Conservation (phyloP, 2,888 invertebrate species). For the Melanotus villosus region DNA sequence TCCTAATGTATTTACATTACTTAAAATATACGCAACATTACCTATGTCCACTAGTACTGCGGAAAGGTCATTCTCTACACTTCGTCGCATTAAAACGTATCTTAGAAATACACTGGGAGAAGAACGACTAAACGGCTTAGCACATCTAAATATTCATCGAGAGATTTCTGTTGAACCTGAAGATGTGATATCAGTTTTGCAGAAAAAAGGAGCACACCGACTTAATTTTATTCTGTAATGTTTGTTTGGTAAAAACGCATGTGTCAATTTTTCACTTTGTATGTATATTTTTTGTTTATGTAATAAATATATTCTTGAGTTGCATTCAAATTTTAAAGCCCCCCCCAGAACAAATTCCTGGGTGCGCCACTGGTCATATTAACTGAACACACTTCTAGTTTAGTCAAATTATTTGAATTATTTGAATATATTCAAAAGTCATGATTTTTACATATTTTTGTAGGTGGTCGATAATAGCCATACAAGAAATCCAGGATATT, state of each 20-base stretch:
- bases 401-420: no score
- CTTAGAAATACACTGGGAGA: slow-evolving; percentile 2
- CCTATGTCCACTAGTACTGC: neutral
- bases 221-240: no score
- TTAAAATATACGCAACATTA: neutral
- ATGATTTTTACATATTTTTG: slow-evolving; percentile 37
- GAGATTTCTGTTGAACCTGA: neutral
- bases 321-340: no score
- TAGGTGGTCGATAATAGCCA: slow-evolving; percentile 81
- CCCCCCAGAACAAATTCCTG: no score
- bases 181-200: neutral
- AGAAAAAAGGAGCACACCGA: neutral
- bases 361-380: no score
- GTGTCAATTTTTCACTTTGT: no score
- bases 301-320: no score
- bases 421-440: no score
- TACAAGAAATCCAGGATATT: slow-evolving; percentile 81
- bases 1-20: neutral
- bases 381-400: no score
- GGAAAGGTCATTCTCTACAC: slow-evolving; percentile 2
- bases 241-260: no score
- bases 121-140: neutral
- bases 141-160: slow-evolving; percentile 1
- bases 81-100: neutral
- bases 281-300: no score